Evolutionary conservation across 2,797 vertebrate genomes (phyloP).

Genomic region (Pelobates cultripes): DNA sequence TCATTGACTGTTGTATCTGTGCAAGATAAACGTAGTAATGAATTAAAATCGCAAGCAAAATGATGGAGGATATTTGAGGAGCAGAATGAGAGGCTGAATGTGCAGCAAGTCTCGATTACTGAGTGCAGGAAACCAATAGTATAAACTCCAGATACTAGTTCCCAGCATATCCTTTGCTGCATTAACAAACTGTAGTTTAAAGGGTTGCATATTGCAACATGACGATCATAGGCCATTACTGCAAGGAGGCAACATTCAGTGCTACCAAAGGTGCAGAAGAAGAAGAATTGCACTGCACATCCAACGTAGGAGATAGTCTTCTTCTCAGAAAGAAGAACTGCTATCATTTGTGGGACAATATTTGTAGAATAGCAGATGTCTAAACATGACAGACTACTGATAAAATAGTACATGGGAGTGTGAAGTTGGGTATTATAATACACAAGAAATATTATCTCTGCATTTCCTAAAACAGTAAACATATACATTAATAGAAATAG

Average conservation of each 20-base stretch:
- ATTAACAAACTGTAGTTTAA: constrained; percentile 17
- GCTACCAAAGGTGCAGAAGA: not conserved
- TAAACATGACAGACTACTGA: not conserved
- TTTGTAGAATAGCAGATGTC: constrained; percentile 26
- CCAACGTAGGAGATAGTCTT: constrained; percentile 4
- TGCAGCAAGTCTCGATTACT: not conserved
- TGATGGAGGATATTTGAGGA: constrained; percentile 14
- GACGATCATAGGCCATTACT: constrained; percentile 30
- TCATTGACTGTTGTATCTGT: not conserved
- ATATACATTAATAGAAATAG: constrained; percentile 15
- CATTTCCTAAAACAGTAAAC: not conserved
- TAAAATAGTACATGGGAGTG: constrained; percentile 25
- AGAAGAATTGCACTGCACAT: constrained; percentile 16
- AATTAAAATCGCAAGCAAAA: constrained; percentile 12
- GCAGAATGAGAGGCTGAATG: constrained; percentile 16
- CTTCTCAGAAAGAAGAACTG: not conserved
- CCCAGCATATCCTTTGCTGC: constrained; percentile 1
- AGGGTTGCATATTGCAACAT: constrained; percentile 20
- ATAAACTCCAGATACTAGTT: not conserved
- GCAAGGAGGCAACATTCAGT: constrained; percentile 8
- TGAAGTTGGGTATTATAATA: not conserved
- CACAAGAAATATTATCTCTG: not conserved
- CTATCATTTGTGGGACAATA: constrained; percentile 6
- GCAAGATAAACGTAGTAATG: constrained; percentile 10
- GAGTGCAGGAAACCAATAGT: not conserved